Evolutionary conservation across 2,888 invertebrate species (phyloP).

Genomic region (Galeruca laticollis): DNA sequence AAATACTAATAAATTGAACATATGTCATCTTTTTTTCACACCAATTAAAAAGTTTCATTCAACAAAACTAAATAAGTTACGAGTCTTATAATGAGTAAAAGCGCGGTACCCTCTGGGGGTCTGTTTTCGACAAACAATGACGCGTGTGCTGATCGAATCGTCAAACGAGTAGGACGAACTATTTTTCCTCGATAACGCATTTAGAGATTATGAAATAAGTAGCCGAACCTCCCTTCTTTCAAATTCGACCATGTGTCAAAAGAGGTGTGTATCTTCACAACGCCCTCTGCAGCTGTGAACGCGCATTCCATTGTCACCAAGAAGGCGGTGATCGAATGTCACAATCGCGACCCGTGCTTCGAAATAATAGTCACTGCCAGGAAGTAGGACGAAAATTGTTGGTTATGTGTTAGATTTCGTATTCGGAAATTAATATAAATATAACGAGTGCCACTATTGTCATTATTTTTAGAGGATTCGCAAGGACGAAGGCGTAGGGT

Average conservation of each 20-base stretch:
- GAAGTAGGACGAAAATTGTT: constrained; percentile 39
- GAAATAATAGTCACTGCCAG: constrained; percentile 40
- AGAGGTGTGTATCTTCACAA: constrained; percentile 53
- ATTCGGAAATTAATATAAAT: constrained; percentile 18
- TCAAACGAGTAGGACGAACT: constrained; percentile 54
- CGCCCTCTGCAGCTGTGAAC: constrained; percentile 56
- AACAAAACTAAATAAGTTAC: background rate
- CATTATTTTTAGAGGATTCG: constrained; percentile 6
- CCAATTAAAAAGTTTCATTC: background rate
- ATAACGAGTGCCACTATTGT: constrained; percentile 22
- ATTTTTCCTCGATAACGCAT: constrained; percentile 50
- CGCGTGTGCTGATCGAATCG: constrained; percentile 53
- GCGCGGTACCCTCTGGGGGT: constrained; percentile 46
- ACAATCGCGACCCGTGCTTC: constrained; percentile 54
- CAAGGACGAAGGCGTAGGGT: constrained; percentile 9
- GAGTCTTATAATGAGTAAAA: background rate
- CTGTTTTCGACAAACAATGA: constrained; percentile 55
- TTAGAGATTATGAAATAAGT: constrained; percentile 53
- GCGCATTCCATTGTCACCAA: constrained; percentile 48
- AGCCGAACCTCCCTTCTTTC: constrained; percentile 47
- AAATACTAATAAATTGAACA: too few species aligned
- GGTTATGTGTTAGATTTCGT: constrained; percentile 25
- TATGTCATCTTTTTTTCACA: too few species aligned
- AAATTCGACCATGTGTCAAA: constrained; percentile 53
- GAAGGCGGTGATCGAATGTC: constrained; percentile 52